phyloP scores from a whole-genome alignment of 1,140 invertebrate species.

The Ptiloglossa arizonensis region DNA sequence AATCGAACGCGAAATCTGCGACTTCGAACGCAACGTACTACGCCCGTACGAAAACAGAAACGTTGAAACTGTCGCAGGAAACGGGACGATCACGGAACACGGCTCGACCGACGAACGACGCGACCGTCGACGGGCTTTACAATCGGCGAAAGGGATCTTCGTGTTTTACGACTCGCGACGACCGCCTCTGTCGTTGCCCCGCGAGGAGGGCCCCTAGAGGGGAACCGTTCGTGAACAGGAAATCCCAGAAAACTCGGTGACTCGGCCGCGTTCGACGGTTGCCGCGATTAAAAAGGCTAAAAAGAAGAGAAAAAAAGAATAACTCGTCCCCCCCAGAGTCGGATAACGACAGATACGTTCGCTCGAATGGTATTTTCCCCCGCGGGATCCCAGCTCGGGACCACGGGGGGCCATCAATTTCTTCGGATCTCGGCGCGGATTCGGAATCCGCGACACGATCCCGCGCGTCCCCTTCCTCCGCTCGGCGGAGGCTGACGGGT shows the following conservation, averaged over 20 bases:
- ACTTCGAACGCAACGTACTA: no score
- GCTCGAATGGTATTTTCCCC: background rate
- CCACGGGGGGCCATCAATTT: background rate
- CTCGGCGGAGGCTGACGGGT: constrained; percentile 48
- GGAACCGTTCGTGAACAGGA: constrained; percentile 9
- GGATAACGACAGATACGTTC: no score
- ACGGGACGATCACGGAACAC: constrained; percentile 25
- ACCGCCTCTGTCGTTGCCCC: constrained; percentile 19
- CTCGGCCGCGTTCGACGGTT: background rate
- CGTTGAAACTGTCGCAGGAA: constrained; percentile 43
- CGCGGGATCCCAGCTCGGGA: background rate
- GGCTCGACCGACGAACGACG: constrained; percentile 40
- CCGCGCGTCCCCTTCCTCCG: background rate
- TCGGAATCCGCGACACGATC: constrained; percentile 46
- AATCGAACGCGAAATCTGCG: constrained; percentile 9
- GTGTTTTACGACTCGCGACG: constrained; percentile 47
- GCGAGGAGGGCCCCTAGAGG: background rate
- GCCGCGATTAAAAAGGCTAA: background rate
- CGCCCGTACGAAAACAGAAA: constrained; percentile 12
- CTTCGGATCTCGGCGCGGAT: constrained; percentile 20
- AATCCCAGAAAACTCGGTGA: background rate
- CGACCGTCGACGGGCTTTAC: constrained; percentile 34
- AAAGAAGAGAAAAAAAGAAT: background rate
- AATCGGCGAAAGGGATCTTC: constrained; percentile 41
- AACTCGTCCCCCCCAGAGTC: no score